Percentiles rank a stretch among this genome's conserved stretches.
Evolutionary conservation across 2,888 invertebrate genomes (phyloP).

Genomic region (Agrochola lychnidis): DNA sequence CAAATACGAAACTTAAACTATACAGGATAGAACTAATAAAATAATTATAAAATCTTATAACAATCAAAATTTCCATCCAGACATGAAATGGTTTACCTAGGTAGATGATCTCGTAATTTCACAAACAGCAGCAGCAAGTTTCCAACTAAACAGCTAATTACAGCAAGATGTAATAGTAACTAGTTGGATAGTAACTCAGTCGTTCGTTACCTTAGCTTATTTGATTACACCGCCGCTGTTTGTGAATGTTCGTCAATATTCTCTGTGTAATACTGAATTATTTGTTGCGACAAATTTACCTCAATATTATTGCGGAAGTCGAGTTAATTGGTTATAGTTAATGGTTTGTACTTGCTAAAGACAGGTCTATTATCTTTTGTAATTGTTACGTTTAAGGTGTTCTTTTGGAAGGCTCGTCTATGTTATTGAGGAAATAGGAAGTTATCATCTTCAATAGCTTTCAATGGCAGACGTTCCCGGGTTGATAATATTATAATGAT

Average conservation of each 20-base stretch:
- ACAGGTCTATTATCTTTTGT: not conserved
- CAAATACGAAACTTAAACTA: not conserved
- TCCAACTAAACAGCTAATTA: conserved; percentile 4
- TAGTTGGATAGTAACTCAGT: conserved; percentile 12
- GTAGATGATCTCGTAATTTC: not conserved
- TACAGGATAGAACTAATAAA: not conserved
- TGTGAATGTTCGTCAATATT: conserved; percentile 52
- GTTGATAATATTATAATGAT: not conserved
- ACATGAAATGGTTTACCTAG: not conserved
- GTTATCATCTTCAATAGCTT: not conserved
- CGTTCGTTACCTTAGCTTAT: conserved; percentile 9
- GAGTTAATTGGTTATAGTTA: conserved; percentile 2
- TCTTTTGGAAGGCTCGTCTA: not conserved
- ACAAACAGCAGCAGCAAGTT: not conserved
- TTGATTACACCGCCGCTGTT: conserved; percentile 38
- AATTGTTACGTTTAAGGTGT: not conserved
- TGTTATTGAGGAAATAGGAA: not conserved
- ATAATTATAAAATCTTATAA: not conserved
- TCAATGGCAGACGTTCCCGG: not conserved
- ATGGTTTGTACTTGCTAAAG: not conserved
- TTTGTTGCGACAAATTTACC: conserved; percentile 25
- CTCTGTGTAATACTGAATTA: conserved; percentile 32
- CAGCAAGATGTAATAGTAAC: not conserved
- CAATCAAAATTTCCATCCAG: not conserved
- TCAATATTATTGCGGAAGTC: not conserved